Evolutionary conservation across 2,797 vertebrate species (phyloP), one percentile per base, ranked within the genome.

Genomic region (Gymnopithys bicolor): DNA sequence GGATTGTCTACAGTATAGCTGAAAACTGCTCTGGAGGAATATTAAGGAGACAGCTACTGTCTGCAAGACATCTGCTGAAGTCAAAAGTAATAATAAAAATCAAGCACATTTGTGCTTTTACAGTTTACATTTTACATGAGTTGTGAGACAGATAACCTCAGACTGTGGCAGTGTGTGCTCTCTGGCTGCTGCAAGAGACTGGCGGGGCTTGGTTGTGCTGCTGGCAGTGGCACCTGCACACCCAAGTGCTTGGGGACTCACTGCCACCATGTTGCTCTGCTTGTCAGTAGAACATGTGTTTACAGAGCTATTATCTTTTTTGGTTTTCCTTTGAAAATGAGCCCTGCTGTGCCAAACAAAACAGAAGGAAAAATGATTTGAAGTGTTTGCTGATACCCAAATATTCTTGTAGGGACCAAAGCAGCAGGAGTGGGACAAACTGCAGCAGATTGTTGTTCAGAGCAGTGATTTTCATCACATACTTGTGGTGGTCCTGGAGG

Each of bases 21-120:
- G n/a, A 46, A 79, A 92, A 70, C 32, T 83, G 27, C 73, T 90
- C 41, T 21, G 7, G 5, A 32, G 45, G 37, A 91, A 75, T 86
- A 89, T 93, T 87, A 92, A 83, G 51, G 79, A 83, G 80, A 87
- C 62, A 91, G 73, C 32, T 84, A 35, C 55, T 83, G 41, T 48
- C 66, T 52, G 37, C 56, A 49, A 82, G 94, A 79, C 53, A 80
- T 79, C 70, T 75, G 67, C 69, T 24, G 30, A 91, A 90, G 52
- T 90, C 71, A 71, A 78, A 84, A 71, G 32, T 59, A 75, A 62
- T 60, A 70, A 58, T 13, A 80, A 70, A 79, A 84, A 85, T 73
- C 41, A 39, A 58, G 28, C 8, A 33, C 28, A 39, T 58, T 67
- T 56, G 37, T 90, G 41, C 27, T 59, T 94, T 94, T 88, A 16